A percentile compares a stretch with the other conserved stretches of the same genome.
Evolutionary conservation across 2,113 vertebrate genomes (phyloP).

Genomic region (Prolemur simus): DNA sequence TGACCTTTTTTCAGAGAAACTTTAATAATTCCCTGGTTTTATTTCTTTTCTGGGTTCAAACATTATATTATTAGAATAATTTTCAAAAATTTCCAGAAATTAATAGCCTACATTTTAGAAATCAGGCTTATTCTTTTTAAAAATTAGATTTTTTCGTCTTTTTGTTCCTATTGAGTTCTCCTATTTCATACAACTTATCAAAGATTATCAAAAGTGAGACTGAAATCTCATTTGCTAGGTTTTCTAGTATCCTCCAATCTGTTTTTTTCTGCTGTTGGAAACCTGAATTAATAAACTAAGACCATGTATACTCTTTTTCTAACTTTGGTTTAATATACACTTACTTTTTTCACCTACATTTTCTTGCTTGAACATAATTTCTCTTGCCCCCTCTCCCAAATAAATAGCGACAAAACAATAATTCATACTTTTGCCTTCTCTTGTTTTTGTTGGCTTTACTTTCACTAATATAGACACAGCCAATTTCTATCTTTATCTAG

Average conservation of each 20-base stretch:
- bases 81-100: conserved; percentile 17
- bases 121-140: not conserved
- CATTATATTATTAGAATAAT: not conserved
- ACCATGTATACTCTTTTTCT: not conserved
- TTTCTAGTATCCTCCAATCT: not conserved
- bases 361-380: not conserved
- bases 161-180: not conserved
- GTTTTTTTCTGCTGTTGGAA: not conserved
- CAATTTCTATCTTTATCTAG: not conserved
- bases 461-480: not conserved
- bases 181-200: not conserved
- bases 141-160: not conserved
- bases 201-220: conserved; percentile 15
- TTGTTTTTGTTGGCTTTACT: not conserved
- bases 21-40: not conserved
- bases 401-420: not conserved
- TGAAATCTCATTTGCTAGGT: not conserved
- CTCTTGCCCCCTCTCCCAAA: not conserved
- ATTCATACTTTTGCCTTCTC: not conserved
- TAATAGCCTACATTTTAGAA: not conserved
- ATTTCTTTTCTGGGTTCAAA: not conserved
- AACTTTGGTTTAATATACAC: not conserved
- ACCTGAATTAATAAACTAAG: not conserved
- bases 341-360: not conserved
- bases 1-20: not conserved